A percentile compares a stretch with the other conserved stretches of the same genome.
Evolutionary conservation across 2,797 vertebrate genomes (phyloP).

Genomic region (Peromyscus eremicus): DNA sequence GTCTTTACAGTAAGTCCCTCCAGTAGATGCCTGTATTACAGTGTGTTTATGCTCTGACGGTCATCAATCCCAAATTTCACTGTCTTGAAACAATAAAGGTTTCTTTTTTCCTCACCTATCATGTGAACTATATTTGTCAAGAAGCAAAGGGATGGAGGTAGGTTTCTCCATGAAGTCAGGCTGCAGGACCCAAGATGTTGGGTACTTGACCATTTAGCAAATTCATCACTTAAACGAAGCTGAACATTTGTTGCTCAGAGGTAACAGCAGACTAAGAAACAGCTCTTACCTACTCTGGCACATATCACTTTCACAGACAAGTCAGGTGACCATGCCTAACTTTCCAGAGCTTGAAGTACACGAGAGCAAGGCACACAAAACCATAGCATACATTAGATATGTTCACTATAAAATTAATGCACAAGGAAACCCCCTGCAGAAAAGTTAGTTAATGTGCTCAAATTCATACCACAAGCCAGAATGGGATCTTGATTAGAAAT

Average conservation of each 20-base stretch:
- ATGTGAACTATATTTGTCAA: neutral
- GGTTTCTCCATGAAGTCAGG: neutral
- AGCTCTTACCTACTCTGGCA: neutral
- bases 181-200: neutral
- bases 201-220: neutral
- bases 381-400: accelerated
- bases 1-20: neutral
- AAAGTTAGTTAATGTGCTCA: neutral
- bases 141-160: accelerated
- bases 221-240: neutral
- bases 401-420: neutral
- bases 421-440: neutral
- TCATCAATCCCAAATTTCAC: neutral
- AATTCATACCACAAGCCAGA: neutral
- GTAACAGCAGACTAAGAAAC: neutral
- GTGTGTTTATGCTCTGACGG: neutral
- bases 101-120: neutral
- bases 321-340: neutral
- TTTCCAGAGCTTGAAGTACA: neutral
- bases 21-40: neutral
- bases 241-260: neutral
- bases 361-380: neutral
- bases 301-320: neutral
- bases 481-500: neutral
- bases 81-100: neutral